Percentiles rank a stretch among this genome's conserved stretches.
phyloP scores from a whole-genome alignment of 2,888 invertebrate genomes.

The Chironomus riparius region DNA sequence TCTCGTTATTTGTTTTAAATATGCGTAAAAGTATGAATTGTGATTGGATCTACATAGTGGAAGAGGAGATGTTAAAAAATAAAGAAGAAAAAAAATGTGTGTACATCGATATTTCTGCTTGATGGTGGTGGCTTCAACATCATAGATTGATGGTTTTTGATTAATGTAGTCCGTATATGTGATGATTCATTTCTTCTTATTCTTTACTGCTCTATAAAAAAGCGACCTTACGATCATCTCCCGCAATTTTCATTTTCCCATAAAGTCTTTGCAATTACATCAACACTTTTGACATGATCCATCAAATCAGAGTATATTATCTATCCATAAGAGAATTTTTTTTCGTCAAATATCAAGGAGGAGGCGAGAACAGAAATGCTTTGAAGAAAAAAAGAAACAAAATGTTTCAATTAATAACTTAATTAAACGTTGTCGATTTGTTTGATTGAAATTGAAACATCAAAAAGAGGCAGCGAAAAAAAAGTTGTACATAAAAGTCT shows the following conservation, averaged over 20 bases:
- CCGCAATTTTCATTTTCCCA: neutral
- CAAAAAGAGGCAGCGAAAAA: neutral
- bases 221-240: neutral
- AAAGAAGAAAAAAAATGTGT: neutral
- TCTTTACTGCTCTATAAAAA: neutral
- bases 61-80: neutral
- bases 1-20: conserved; percentile 7
- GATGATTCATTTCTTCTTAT: neutral
- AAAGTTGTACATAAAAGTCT: too few species aligned
- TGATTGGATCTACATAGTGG: neutral
- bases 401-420: conserved; percentile 18
- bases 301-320: neutral
- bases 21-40: neutral
- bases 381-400: neutral
- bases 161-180: neutral
- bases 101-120: neutral
- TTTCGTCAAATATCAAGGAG: too few species aligned
- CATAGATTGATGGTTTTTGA: neutral
- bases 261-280: neutral
- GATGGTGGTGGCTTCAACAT: conserved; percentile 1
- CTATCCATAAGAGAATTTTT: neutral
- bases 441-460: conserved; percentile 23
- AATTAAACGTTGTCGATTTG: conserved; percentile 18
- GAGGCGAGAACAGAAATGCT: neutral
- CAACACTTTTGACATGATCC: conserved; percentile 1